Evolutionary conservation across 2,113 vertebrate species (phyloP).

Genomic region (Rhombomys opimus): DNA sequence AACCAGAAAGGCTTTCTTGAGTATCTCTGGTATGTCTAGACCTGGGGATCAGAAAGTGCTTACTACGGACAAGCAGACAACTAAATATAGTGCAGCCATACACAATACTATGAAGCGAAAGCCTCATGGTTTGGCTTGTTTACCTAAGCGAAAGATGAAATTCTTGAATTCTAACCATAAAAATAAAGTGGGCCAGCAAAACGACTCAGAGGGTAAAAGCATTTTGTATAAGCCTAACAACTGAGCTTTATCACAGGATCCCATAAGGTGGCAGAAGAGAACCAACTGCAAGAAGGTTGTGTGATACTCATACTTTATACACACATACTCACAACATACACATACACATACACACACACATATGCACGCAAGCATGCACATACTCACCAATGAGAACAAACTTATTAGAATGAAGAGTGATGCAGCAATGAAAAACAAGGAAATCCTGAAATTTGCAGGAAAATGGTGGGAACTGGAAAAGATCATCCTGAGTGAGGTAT

Average conservation of each 20-base stretch:
- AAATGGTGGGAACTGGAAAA: too few relatives aligned
- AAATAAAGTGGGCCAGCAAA: background rate
- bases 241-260: background rate
- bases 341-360: background rate
- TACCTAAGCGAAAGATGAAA: conserved; percentile 27
- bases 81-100: background rate
- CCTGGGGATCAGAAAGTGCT: background rate
- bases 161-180: background rate
- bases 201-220: background rate
- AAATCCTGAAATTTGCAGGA: too few relatives aligned
- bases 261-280: background rate
- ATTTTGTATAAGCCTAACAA: too few relatives aligned
- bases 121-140: background rate
- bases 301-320: background rate
- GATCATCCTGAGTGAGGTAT: too few relatives aligned
- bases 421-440: background rate
- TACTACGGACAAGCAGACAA: background rate
- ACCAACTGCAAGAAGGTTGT: background rate
- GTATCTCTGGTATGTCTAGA: background rate
- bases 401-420: background rate
- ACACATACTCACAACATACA: background rate
- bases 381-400: background rate
- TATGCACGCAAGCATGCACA: background rate
- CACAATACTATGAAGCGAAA: background rate
- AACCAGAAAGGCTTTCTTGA: background rate